Percentiles rank a stretch among this genome's conserved stretches.
phyloP scores from a whole-genome alignment of 2,888 invertebrate species.

The Xiphydria camelus region DNA sequence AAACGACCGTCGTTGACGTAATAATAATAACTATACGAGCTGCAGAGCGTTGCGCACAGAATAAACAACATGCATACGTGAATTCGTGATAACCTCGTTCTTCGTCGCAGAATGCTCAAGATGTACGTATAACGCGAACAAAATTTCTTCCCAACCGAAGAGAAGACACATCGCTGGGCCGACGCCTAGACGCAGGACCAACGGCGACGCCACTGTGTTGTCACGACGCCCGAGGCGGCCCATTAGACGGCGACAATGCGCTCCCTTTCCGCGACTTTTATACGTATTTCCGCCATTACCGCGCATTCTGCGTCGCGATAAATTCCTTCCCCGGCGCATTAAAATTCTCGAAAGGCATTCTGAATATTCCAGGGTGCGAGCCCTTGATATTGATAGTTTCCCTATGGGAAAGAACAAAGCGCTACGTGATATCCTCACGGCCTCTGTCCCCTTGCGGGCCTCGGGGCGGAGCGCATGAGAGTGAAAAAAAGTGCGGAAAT shows the following conservation, averaged over 20 bases:
- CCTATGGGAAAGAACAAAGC: slow-evolving; percentile 31
- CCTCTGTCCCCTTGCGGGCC: not conserved
- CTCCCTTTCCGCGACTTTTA: slow-evolving; percentile 51
- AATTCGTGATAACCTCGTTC: no score
- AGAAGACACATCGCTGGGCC: no score
- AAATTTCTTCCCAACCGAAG: no score
- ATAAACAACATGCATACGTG: no score
- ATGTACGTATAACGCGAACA: no score
- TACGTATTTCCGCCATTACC: slow-evolving; percentile 53
- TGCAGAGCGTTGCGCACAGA: no score
- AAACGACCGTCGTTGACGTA: no score
- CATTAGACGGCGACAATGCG: slow-evolving; percentile 52
- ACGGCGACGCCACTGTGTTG: slow-evolving; percentile 11
- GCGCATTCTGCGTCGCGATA: slow-evolving; percentile 51
- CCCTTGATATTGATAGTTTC: slow-evolving; percentile 40
- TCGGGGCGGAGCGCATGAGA: no score
- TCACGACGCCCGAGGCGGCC: slow-evolving; percentile 44
- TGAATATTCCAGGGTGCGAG: slow-evolving; percentile 37
- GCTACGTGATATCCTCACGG: slow-evolving; percentile 7
- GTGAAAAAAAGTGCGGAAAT: not conserved
- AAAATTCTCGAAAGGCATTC: slow-evolving; percentile 51
- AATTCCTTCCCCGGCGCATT: slow-evolving; percentile 50
- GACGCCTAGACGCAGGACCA: slow-evolving; percentile 1
- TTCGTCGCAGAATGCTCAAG: no score
- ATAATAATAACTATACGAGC: no score